Evolutionary conservation across 2,888 invertebrate genomes (phyloP).

Genomic region (Drosophila rubida): DNA sequence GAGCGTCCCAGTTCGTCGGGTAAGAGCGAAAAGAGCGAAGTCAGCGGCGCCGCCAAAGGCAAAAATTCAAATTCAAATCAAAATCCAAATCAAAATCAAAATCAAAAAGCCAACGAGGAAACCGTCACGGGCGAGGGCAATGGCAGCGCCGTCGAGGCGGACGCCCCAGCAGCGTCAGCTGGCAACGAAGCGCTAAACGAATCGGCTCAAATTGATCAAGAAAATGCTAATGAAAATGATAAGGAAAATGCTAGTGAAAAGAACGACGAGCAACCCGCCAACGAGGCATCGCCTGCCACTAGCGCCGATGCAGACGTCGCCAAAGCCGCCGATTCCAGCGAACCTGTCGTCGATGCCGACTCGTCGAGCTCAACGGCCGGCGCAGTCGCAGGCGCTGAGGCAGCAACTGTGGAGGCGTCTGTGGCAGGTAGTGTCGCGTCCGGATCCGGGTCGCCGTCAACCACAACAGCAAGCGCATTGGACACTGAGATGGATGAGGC

Average conservation of each 20-base stretch:
- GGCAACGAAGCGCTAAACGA: slow-evolving; percentile 50
- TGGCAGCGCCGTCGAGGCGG: slow-evolving; percentile 60
- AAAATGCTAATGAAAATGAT: slow-evolving; percentile 29
- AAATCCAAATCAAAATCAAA: slow-evolving; percentile 13
- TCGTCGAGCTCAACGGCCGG: neutral
- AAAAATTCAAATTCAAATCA: slow-evolving; percentile 16
- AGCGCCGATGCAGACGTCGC: slow-evolving; percentile 21
- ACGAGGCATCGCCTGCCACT: slow-evolving; percentile 45
- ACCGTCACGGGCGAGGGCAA: slow-evolving; percentile 59
- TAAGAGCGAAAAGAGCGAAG: slow-evolving; percentile 78
- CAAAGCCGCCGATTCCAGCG: slow-evolving; percentile 41
- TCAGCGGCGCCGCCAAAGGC: slow-evolving; percentile 21
- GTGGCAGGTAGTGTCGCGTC: slow-evolving; percentile 46
- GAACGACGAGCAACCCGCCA: slow-evolving; percentile 15
- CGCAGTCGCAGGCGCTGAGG: neutral
- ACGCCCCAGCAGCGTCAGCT: slow-evolving; percentile 53
- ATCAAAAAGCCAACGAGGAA: slow-evolving; percentile 53
- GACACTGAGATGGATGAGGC: slow-evolving; percentile 53
- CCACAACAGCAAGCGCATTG: slow-evolving; percentile 35
- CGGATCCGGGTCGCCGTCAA: slow-evolving; percentile 23
- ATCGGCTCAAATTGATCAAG: slow-evolving; percentile 49
- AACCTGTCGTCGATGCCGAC: neutral
- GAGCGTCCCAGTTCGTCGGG: slow-evolving; percentile 85
- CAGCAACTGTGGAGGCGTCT: slow-evolving; percentile 2
- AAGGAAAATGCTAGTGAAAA: slow-evolving; percentile 20